phyloP scores from a whole-genome alignment of 1,140 invertebrate genomes.

The Hylyphantes graminicola region DNA sequence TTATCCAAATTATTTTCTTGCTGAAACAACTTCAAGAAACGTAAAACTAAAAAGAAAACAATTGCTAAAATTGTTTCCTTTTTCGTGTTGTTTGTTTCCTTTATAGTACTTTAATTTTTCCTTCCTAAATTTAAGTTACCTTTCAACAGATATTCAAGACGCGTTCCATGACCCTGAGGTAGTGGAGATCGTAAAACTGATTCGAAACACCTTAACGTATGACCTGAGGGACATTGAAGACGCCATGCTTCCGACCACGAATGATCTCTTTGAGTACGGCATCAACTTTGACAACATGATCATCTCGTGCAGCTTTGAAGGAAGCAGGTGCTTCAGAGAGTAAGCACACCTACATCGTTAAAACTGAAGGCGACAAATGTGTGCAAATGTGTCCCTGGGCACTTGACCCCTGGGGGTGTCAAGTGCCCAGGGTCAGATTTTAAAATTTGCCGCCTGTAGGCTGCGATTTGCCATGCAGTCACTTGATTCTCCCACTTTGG shows the following conservation, averaged over 20 bases:
- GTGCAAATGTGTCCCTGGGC: no score
- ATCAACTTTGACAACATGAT: slow-evolving; percentile 40
- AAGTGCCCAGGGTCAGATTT: no score
- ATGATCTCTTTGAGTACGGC: slow-evolving; percentile 31
- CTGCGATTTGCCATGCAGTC: no score
- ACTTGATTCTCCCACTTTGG: no score
- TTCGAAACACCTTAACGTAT: background rate
- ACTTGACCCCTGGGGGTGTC: no score
- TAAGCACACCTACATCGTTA: background rate
- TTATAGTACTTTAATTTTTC: background rate
- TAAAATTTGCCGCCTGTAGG: no score
- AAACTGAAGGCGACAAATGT: no score
- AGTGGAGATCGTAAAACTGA: background rate
- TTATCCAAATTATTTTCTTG: no score
- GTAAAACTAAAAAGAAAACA: no score
- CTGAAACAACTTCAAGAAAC: no score
- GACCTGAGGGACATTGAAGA: slow-evolving; percentile 46
- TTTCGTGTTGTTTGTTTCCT: no score
- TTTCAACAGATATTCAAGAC: background rate
- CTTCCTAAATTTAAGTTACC: background rate
- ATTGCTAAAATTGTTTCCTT: no score
- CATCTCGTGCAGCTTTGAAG: slow-evolving; percentile 55
- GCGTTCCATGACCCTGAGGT: slow-evolving; percentile 9
- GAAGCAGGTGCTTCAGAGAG: slow-evolving; percentile 29
- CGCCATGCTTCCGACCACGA: slow-evolving; percentile 27